Evolutionary conservation across 2,888 invertebrate species (phyloP).

Genomic region (Trachelus iudaicus): DNA sequence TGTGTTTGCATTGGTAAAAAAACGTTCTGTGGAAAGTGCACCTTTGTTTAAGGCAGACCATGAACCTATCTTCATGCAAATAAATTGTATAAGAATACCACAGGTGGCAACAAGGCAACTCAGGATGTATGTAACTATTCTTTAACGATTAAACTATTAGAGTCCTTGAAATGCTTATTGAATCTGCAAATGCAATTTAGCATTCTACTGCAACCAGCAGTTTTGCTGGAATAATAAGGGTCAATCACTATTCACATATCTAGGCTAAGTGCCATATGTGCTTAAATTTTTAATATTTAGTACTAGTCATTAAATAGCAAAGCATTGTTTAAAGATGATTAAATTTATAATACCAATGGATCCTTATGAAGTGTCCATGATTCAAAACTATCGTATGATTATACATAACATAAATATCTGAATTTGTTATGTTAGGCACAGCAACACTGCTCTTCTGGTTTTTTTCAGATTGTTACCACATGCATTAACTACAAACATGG

Average conservation of each 20-base stretch:
- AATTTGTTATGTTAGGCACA: slow-evolving; percentile 2
- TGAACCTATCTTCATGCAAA: slow-evolving; percentile 71
- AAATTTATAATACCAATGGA: slow-evolving; percentile 52
- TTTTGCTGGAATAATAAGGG: too few species aligned
- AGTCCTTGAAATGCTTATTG: not conserved
- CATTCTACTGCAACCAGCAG: too few species aligned
- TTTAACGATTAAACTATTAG: not conserved
- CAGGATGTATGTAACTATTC: slow-evolving; percentile 70
- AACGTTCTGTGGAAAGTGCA: slow-evolving; percentile 56
- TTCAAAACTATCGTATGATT: slow-evolving; percentile 39
- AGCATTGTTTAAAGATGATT: slow-evolving; percentile 41
- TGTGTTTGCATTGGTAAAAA: slow-evolving; percentile 55
- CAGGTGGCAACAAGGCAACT: slow-evolving; percentile 70
- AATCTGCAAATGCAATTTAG: not conserved
- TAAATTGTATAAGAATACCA: slow-evolving; percentile 75
- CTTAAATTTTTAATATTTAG: too few species aligned
- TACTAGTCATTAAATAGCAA: not conserved
- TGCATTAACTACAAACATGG: slow-evolving; percentile 72
- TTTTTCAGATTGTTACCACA: slow-evolving; percentile 69
- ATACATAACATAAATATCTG: slow-evolving; percentile 1
- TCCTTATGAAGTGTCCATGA: slow-evolving; percentile 52
- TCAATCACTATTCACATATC: too few species aligned
- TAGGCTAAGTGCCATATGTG: too few species aligned
- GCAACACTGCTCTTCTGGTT: not conserved
- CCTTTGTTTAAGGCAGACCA: slow-evolving; percentile 69